These are phyloP conservation scores for Morus bassanus DNA, from an alignment of 2,797 vertebrate genomes.

Conservation along the genomic window DNA sequence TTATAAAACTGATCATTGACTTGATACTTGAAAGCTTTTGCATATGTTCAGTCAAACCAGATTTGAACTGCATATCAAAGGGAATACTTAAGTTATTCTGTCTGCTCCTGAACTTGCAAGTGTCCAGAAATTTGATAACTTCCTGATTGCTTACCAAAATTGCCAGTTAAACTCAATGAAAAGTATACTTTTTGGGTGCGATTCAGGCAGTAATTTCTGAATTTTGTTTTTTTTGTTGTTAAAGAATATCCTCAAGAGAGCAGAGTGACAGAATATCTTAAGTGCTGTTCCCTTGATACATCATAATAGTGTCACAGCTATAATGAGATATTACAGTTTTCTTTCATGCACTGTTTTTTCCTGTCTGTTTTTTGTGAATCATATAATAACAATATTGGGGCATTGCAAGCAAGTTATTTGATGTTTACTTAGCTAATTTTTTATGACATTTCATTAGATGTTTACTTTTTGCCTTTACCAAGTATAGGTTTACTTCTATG, in stretches of 20 bases:
- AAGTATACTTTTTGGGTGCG: background rate
- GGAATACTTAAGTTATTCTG: background rate
- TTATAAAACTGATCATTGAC: background rate
- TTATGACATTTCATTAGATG: background rate
- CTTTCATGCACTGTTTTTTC: background rate
- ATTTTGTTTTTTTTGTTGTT: background rate
- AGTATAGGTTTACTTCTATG: background rate
- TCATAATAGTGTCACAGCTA: background rate
- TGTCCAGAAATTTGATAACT: background rate
- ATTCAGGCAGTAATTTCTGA: background rate
- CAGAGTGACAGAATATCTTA: background rate
- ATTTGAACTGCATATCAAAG: slow-evolving; percentile 15
- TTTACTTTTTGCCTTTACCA: background rate
- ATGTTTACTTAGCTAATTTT: background rate
- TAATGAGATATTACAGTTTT: background rate
- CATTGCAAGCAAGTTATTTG: background rate
- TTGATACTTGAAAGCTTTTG: slow-evolving; percentile 33
- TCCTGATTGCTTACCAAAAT: background rate
- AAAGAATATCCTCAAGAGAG: background rate
- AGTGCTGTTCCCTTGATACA: background rate
- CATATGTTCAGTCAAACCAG: background rate
- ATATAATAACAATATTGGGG: background rate
- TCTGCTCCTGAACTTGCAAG: background rate
- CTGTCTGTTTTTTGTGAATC: background rate
- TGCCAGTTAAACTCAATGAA: background rate